Evolutionary conservation across 2,113 vertebrate species (phyloP).

Genomic region (Cacatua alba): DNA sequence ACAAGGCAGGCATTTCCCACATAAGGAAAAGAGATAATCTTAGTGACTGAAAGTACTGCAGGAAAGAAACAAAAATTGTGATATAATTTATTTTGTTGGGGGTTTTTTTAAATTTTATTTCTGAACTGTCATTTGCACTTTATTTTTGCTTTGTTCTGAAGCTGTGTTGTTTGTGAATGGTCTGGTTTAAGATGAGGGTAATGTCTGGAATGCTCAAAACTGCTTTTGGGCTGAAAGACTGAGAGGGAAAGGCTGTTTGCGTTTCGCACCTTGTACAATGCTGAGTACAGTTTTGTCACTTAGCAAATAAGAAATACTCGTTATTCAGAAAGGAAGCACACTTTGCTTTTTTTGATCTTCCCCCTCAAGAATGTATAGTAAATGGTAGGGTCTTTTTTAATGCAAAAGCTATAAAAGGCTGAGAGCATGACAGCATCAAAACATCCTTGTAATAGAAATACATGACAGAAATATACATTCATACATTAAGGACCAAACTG

Average conservation of each 20-base stretch:
- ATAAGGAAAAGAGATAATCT: not conserved
- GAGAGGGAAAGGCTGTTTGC: not conserved
- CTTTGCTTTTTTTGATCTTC: not conserved
- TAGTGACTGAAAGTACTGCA: not conserved
- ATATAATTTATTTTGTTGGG: not conserved
- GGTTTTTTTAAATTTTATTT: not conserved
- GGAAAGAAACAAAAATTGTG: not conserved
- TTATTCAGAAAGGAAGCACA: not conserved
- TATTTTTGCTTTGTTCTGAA: conserved; percentile 54
- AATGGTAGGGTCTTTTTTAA: conserved; percentile 25
- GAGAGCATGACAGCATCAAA: not conserved
- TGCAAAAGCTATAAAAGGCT: not conserved
- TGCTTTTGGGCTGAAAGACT: not conserved
- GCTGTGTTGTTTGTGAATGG: not conserved
- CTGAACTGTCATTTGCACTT: not conserved
- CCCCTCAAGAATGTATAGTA: not conserved
- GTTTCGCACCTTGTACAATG: not conserved
- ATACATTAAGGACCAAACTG: not conserved
- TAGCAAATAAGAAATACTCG: not conserved
- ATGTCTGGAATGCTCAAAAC: not conserved
- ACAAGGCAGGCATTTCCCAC: not conserved
- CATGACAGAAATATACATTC: not conserved
- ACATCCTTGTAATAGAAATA: not conserved
- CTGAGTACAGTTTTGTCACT: not conserved
- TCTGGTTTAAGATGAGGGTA: not conserved